Evolutionary conservation across 2,113 vertebrate species (phyloP).

Genomic region (Cyprinodon tularosa): DNA sequence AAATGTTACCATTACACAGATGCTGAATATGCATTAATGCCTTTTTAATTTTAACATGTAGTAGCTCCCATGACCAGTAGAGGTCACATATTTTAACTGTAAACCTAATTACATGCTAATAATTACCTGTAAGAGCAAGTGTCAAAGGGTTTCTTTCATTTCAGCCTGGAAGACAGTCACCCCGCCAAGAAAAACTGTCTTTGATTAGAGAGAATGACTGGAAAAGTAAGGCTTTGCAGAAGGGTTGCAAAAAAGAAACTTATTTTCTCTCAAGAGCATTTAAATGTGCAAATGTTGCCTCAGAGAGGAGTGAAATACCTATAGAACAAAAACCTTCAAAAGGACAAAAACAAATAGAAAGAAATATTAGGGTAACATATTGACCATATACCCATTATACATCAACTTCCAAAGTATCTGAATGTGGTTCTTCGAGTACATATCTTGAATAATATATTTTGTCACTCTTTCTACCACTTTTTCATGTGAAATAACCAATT

Average conservation of each 20-base stretch:
- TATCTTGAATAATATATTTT: neutral
- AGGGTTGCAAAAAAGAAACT: neutral
- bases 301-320: neutral
- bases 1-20: neutral
- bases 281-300: neutral
- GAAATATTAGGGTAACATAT: neutral
- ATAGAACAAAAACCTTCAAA: neutral
- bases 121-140: neutral
- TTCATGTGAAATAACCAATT: neutral
- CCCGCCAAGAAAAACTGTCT: neutral
- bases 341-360: neutral
- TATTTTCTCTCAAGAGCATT: neutral
- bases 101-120: neutral
- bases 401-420: neutral
- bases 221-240: neutral
- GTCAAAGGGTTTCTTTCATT: neutral
- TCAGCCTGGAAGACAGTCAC: neutral
- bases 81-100: neutral
- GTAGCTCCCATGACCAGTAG: neutral
- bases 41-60: neutral
- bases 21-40: neutral
- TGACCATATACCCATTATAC: neutral
- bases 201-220: neutral
- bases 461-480: neutral
- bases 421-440: too few species aligned